Base-by-base conservation (phyloP, 2,113 vertebrate species). In the Micronycteris hirsuta region DNA sequence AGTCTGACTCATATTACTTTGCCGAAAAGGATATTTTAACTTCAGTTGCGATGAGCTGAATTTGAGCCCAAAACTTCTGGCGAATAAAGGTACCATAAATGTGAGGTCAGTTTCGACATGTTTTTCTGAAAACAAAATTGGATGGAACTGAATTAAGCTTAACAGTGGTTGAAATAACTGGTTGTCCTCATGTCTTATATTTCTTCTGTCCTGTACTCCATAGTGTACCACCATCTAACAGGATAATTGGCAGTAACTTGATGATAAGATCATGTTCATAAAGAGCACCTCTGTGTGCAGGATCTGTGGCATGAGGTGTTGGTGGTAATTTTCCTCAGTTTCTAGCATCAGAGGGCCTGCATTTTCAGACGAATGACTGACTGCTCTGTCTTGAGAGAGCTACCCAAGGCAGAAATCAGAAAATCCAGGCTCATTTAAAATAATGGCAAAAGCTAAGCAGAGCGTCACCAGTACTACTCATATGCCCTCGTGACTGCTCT, bases 401-500 rank as follows among this genome's bases (percentile, higher is more conserved):
- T 52, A 1, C 52, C 11, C 52, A 31, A 76, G 70, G 67, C 47
- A 38, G 38, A 77, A 33, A 45, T 54, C 67, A 63, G 77, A 45
- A 38, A 63, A 78, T 20, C 3, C 24, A 93, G 2, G 17, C 49
- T 47, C 19, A 63, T 31, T 81, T 65, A 28, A 9, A 52, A 43
- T 45, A 28, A 28, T 15, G 73, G 15, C 17, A 26, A 2, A 73
- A 76, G 6, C 58, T n/a, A 71, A 2, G 15, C 26, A 61, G 52
- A n/a, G 38, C 36, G 85, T 43, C 20, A 7, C 2, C 31, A 31
- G 6, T 43, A 4, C 65, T 36, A 31, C n/a, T 11, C 31, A 13
- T 36, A 2, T 9, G 24, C 31, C 13, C 12, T 45, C 3, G 0
- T 26, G 80, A 11, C 14, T 52, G 11, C 22, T 0, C 10, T 3